phyloP scores from a whole-genome alignment of 2,888 invertebrate genomes.

The Drosophila helvetica region DNA sequence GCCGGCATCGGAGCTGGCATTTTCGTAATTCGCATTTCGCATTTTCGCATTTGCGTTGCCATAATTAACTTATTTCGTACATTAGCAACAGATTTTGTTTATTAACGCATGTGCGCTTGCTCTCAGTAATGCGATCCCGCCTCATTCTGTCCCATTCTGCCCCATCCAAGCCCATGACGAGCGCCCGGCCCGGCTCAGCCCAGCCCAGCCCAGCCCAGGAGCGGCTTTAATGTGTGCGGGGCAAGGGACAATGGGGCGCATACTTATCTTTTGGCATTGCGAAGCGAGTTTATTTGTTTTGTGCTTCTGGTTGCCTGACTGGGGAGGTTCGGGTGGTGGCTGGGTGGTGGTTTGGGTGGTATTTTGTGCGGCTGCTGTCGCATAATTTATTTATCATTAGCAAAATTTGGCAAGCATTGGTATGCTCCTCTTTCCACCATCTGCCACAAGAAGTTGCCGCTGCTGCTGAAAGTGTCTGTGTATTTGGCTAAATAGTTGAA shows the following conservation, averaged over 20 bases:
- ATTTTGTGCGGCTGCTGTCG: conserved; percentile 66
- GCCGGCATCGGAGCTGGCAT: conserved; percentile 33
- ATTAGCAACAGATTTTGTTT: conserved; percentile 78
- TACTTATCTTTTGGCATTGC: conserved; percentile 72
- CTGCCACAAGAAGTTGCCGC: conserved; percentile 30
- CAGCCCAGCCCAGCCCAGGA: no score
- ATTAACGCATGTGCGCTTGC: conserved; percentile 70
- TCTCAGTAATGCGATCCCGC: conserved; percentile 45
- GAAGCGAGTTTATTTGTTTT: conserved; percentile 75
- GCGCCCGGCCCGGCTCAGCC: conserved; percentile 4
- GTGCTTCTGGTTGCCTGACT: conserved; percentile 59
- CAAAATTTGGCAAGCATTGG: conserved; percentile 66
- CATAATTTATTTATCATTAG: conserved; percentile 79
- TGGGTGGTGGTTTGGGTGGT: conserved; percentile 16
- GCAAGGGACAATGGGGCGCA: conserved; percentile 48
- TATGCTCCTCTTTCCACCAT: conserved; percentile 35
- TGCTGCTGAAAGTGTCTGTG: conserved; percentile 38
- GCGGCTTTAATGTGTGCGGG: conserved; percentile 51
- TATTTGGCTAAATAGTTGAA: conserved; percentile 69
- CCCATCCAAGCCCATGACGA: neutral
- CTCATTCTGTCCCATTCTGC: conserved; percentile 22
- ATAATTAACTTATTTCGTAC: conserved; percentile 77
- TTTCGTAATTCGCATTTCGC: conserved; percentile 30
- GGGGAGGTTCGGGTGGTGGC: neutral
- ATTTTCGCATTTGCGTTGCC: conserved; percentile 63